Conservation (phyloP, 2,797 vertebrate species). For the Epinephelus awoara region DNA sequence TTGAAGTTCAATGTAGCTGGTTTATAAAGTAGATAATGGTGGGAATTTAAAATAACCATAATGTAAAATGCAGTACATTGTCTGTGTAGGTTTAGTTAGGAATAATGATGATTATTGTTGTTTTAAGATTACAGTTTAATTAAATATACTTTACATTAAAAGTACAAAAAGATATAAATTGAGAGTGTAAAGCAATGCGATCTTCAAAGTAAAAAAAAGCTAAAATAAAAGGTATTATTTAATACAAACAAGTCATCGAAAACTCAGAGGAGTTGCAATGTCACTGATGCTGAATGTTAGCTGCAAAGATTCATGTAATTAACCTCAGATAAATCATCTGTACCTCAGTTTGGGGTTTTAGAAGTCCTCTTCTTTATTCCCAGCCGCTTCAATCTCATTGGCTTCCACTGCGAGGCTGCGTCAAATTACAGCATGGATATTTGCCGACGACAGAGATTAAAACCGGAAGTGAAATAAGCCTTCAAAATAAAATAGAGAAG, state of each 20-base stretch:
- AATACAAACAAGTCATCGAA: background rate
- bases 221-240: background rate
- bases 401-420: background rate
- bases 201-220: background rate
- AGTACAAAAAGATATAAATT: background rate
- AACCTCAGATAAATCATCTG: background rate
- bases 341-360: too few species aligned
- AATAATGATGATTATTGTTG: too few species aligned
- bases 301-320: background rate
- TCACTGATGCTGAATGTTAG: background rate
- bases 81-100: too few species aligned
- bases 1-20: background rate
- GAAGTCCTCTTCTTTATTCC: conserved; percentile 12
- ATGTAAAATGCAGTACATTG: background rate
- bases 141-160: background rate
- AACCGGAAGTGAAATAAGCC: background rate
- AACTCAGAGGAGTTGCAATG: too few species aligned
- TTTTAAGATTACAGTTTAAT: background rate
- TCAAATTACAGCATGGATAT: background rate
- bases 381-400: conserved; percentile 46
- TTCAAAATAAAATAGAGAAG: conserved; percentile 36
- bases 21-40: background rate
- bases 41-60: background rate
- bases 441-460: rapidly evolving
- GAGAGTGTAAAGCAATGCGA: background rate